phyloP scores from a whole-genome alignment of 2,113 vertebrate species.

The Macrotis lagotis region DNA sequence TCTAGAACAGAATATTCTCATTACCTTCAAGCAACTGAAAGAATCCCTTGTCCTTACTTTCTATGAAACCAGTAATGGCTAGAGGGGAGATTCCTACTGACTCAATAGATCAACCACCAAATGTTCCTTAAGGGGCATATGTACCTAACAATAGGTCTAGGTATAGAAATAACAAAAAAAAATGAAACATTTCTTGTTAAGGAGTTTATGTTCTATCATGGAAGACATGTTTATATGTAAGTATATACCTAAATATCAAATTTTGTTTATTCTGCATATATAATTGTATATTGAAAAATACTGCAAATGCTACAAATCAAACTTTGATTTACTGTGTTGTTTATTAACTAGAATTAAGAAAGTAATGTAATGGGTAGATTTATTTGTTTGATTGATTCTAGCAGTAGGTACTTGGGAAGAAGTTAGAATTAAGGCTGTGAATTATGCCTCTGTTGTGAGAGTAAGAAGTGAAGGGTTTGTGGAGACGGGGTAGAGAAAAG shows the following conservation, averaged over 20 bases:
- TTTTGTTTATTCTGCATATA: neutral
- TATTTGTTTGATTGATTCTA: neutral
- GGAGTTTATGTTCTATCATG: neutral
- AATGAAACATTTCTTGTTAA: neutral
- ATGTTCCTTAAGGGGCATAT: neutral
- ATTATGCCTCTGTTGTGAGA: neutral
- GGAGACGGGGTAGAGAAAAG: neutral
- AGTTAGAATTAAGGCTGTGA: neutral
- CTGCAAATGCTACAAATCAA: neutral
- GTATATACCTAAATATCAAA: neutral
- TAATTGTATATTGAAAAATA: neutral
- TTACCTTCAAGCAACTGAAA: neutral
- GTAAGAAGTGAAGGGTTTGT: neutral
- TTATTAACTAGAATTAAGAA: neutral
- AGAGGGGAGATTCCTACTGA: neutral
- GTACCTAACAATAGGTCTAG: neutral
- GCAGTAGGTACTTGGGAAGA: neutral
- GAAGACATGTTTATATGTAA: neutral
- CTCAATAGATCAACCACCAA: neutral
- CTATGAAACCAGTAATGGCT: neutral
- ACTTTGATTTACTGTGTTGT: neutral
- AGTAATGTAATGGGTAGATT: neutral
- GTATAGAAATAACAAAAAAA: neutral
- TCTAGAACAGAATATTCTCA: neutral
- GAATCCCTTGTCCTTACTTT: neutral